These are phyloP conservation scores for Drosophila biarmipes DNA, from an alignment of 1,140 invertebrate species.

Conservation along the genomic window DNA sequence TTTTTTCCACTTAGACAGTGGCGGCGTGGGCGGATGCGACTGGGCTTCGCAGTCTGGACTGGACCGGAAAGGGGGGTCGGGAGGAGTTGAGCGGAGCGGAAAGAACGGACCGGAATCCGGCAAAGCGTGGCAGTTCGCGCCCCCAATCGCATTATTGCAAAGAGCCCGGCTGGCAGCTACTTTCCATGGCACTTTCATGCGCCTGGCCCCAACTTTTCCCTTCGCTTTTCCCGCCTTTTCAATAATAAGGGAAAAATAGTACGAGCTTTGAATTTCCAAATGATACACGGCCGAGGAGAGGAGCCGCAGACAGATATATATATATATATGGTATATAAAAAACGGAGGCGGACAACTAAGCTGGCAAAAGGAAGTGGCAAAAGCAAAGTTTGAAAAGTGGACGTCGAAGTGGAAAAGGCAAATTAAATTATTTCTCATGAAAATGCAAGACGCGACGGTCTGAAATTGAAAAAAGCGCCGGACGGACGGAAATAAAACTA, in stretches of 20 bases:
- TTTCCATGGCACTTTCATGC: constrained; percentile 67
- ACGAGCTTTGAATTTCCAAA: constrained; percentile 74
- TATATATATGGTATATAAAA: neutral
- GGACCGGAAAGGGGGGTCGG: constrained; percentile 10
- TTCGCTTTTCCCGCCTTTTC: constrained; percentile 50
- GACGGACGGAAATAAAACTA: constrained; percentile 67
- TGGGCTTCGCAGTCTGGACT: constrained; percentile 2
- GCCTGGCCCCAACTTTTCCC: constrained; percentile 41
- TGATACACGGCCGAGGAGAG: constrained; percentile 49
- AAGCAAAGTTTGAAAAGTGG: constrained; percentile 76
- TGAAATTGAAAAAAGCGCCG: constrained; percentile 63
- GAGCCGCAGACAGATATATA: constrained; percentile 25
- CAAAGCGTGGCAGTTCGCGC: constrained; percentile 52
- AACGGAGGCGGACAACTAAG: constrained; percentile 52
- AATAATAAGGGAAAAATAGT: constrained; percentile 69
- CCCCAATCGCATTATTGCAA: constrained; percentile 59
- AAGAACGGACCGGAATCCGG: constrained; percentile 23
- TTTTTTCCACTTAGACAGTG: constrained; percentile 69
- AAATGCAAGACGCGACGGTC: constrained; percentile 53
- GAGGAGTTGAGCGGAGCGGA: neutral
- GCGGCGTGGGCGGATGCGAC: constrained; percentile 15
- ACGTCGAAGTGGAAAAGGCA: constrained; percentile 77
- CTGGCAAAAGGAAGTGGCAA: constrained; percentile 58
- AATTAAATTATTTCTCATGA: constrained; percentile 78
- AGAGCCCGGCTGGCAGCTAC: constrained; percentile 51